Conservation (phyloP, 2,797 vertebrate genomes). For the Naso thynnoides region DNA sequence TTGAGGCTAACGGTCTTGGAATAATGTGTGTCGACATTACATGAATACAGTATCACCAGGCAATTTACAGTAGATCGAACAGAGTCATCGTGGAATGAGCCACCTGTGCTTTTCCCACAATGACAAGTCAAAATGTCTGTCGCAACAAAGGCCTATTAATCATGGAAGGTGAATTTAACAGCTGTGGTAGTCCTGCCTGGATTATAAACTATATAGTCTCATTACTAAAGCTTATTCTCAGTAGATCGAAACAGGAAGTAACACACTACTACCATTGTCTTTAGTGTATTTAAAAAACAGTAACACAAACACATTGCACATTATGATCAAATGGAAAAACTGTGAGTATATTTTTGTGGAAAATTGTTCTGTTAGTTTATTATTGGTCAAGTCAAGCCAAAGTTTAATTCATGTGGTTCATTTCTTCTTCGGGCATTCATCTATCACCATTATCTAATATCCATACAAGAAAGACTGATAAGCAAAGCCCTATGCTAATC, state of each 20-base stretch:
- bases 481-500: background rate
- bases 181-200: background rate
- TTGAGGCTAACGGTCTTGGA: too few species aligned
- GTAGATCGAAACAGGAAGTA: background rate
- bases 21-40: too few species aligned
- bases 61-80: too few species aligned
- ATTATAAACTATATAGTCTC: background rate
- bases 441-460: background rate
- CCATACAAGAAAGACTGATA: background rate
- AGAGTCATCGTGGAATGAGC: too few species aligned
- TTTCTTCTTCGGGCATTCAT: background rate
- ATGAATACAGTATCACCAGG: too few species aligned
- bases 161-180: slow-evolving; percentile 5
- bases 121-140: background rate
- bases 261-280: background rate
- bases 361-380: background rate
- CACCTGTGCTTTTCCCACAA: background rate
- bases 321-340: background rate
- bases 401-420: slow-evolving; percentile 11
- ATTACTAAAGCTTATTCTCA: background rate
- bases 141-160: background rate
- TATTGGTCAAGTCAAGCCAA: too few species aligned
- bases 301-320: too few species aligned
- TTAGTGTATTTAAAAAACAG: background rate
- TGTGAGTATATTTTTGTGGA: background rate